These are phyloP conservation scores for Zosterops japonicus DNA, from an alignment of 2,113 vertebrate species.

Conservation along the genomic window DNA sequence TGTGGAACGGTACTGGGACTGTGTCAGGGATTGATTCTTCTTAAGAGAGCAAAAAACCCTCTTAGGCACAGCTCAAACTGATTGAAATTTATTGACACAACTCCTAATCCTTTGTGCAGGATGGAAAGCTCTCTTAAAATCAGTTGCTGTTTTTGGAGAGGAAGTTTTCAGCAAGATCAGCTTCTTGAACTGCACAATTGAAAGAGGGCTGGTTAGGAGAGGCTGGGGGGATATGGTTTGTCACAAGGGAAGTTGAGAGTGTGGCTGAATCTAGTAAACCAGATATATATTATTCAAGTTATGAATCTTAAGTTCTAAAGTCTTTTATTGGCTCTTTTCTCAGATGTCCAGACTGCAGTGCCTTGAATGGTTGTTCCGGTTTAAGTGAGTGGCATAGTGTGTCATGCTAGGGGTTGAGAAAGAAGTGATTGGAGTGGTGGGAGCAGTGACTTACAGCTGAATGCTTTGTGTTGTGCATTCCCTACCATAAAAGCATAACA, in stretches of 20 bases:
- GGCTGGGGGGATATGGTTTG: background rate
- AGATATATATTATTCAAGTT: background rate
- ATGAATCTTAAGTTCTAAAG: background rate
- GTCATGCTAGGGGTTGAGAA: background rate
- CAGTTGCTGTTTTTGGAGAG: rapidly evolving
- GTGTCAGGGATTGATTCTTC: background rate
- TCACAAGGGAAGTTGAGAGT: background rate
- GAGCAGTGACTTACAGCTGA: background rate
- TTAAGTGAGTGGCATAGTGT: background rate
- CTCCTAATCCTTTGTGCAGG: background rate
- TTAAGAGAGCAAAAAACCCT: background rate
- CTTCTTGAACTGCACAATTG: background rate
- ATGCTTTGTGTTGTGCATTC: background rate
- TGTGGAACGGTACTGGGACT: background rate
- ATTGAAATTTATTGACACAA: background rate
- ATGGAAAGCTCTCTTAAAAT: background rate
- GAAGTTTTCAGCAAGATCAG: background rate
- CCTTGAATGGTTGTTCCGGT: background rate
- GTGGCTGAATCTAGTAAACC: background rate
- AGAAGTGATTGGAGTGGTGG: background rate
- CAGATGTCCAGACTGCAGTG: background rate
- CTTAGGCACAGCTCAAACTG: background rate
- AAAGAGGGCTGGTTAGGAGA: background rate
- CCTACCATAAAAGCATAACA: background rate
- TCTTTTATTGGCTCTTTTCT: background rate